Evolutionary conservation across 2,113 vertebrate genomes (phyloP), one percentile per base, ranked within the genome.

Genomic region (Peromyscus californicus): DNA sequence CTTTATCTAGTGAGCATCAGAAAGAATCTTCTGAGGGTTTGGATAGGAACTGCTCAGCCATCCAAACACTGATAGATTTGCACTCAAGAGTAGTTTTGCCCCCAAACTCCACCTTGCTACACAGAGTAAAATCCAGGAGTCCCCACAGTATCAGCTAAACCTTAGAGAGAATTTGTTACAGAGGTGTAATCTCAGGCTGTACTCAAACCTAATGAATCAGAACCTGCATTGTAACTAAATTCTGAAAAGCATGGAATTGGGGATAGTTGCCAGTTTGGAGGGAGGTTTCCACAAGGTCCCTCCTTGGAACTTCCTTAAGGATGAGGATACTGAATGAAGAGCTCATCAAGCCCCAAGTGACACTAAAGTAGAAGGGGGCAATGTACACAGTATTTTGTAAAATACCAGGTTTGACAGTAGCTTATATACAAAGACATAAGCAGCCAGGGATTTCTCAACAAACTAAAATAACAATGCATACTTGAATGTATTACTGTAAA

Each of bases 321-420:
- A 29, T 95, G 69, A 92, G 21, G 83, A 90, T 80, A 85, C 2
- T 94, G 22, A 96, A 94, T 21, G 19, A 57, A 85, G 26, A 61
- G 33, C 36, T 95, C 57, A 45, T 31, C 42, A 95, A 96, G 87
- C 33, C 74, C 85, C 91, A 92, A 91, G 48, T 65, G 54, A 74
- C 67, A 93, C 54, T 94, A 96, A 91, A 39, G 75, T 85, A 95
- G 54, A 94, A 96, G 57, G 51, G 89, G 92, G 82, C 59, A 89
- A 92, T 0, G 31, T 88, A 78, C 57, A 93, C 21, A 88, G 88
- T 79, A 78, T 85, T 83, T 85, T 72, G 16, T 48, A 91, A 96
- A n/a, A 90, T 31, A 75, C n/a, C 33, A 85, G 67, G 42, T 26
- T 93, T 95, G 26, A 94, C 13, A 93, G 39, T 24, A 93, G 78